Base-by-base conservation (phyloP, 2,888 invertebrate species). In the Lithophane leautieri region DNA sequence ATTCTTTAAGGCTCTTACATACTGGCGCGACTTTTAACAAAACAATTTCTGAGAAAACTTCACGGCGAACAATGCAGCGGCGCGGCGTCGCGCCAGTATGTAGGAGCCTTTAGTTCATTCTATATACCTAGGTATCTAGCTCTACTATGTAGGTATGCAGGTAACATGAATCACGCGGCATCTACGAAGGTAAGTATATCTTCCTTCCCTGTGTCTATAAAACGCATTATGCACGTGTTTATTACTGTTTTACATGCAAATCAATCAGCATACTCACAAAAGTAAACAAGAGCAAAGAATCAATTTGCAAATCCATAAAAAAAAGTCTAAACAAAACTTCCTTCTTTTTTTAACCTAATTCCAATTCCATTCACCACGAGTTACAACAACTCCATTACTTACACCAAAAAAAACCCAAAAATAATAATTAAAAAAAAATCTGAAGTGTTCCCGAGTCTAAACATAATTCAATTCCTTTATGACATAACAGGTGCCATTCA, bases 401-500 rank as follows among this genome's bases (percentile, higher is more conserved):
- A 50, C 47, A 2, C 2, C 6, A 50, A 58, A 61, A 47, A 54
- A 44, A 14, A n/a, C 3, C 22, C 34, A 44, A 56, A 67, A 52
- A 44, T 47, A 47, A 62, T 4, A n/a, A 28, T 14, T 28, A 0
- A 3, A 66, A 28, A 60, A 22, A 70, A 80, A 61, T 22, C 14
- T 9, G 7, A 56, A 66, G 22, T 50, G 34, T 34, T 69, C 16
- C 19, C 3, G 44, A 42, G 8, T 34, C 61, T 3, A 56, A 75
- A 61, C 54, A n/a, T 61, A 81, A 77, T 60, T 66, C 66, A 81
- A 77, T 60, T 66, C 66, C 47, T 70, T 70, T 73, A 70, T 73
- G 78, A 82, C 73, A 65, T 81, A 81, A 76, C 47, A 76, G 16
- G 14, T 60, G 56, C 60, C 70, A 75, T 66, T 67, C 76, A 47